Percentiles rank a stretch among this genome's conserved stretches.
These are phyloP conservation scores for Cuculus canorus DNA, from an alignment of 2,797 vertebrate species.

Conservation along the genomic window DNA sequence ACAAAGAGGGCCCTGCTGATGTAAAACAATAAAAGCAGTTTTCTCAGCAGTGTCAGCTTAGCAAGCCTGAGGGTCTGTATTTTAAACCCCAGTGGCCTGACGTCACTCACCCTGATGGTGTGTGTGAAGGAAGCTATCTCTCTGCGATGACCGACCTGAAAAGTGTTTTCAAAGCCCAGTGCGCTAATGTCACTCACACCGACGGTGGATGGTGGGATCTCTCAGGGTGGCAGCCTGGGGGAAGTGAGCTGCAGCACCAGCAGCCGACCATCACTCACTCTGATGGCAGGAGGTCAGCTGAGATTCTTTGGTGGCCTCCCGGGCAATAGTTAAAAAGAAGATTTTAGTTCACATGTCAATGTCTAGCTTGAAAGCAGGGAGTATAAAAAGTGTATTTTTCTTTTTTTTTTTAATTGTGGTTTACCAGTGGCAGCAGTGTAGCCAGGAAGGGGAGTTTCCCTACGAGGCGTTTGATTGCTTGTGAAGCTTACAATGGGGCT, in stretches of 20 bases:
- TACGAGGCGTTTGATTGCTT: slow-evolving; percentile 61
- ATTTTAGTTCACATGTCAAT: slow-evolving; percentile 69
- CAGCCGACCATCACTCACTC: slow-evolving; percentile 54
- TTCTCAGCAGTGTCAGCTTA: slow-evolving; percentile 66
- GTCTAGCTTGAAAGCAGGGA: slow-evolving; percentile 56
- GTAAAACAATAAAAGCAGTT: slow-evolving; percentile 71
- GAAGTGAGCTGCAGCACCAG: slow-evolving; percentile 55
- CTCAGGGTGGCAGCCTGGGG: slow-evolving; percentile 64
- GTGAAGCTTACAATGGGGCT: slow-evolving; percentile 72
- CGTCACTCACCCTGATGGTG: slow-evolving; percentile 51
- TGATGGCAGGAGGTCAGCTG: slow-evolving; percentile 60
- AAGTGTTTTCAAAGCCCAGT: slow-evolving; percentile 70
- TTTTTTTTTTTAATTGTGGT: slow-evolving; percentile 25
- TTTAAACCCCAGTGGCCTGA: slow-evolving; percentile 68
- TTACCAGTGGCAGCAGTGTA: slow-evolving; percentile 46
- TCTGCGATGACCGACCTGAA: slow-evolving; percentile 37
- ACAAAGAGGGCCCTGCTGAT: slow-evolving; percentile 69
- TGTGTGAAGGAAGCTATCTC: slow-evolving; percentile 56
- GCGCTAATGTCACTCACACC: slow-evolving; percentile 67
- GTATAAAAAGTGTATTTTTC: slow-evolving; percentile 55
- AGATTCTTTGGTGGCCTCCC: slow-evolving; percentile 63
- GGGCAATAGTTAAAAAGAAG: slow-evolving; percentile 63
- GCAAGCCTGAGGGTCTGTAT: slow-evolving; percentile 62
- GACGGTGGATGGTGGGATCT: slow-evolving; percentile 57
- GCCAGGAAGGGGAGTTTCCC: slow-evolving; percentile 67